Evolutionary conservation across 1,140 invertebrate species (phyloP).

Genomic region (Xylocopa sonorina): DNA sequence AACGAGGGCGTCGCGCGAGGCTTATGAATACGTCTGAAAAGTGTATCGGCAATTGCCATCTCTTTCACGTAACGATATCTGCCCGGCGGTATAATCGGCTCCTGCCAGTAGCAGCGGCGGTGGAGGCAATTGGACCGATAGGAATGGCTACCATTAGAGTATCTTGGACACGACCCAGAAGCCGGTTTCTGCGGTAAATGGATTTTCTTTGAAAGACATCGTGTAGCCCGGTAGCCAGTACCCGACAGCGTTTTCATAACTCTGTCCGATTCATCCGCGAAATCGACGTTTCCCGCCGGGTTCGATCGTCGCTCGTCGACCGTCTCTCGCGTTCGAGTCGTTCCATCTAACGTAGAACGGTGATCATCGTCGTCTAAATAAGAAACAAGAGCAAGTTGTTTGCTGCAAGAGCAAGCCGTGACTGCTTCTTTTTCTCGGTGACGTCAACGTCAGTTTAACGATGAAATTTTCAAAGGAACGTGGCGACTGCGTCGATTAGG

Average conservation of each 20-base stretch:
- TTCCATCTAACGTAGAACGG: no score
- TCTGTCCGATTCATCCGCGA: slow-evolving; percentile 63
- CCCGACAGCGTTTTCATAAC: slow-evolving; percentile 74
- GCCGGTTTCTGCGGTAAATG: slow-evolving; percentile 75
- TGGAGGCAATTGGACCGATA: slow-evolving; percentile 72
- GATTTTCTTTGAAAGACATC: slow-evolving; percentile 75
- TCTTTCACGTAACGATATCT: slow-evolving; percentile 75
- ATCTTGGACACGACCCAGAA: slow-evolving; percentile 75
- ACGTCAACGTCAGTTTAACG: no score
- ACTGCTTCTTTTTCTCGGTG: no score
- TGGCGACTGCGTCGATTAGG: no score
- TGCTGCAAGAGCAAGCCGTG: no score
- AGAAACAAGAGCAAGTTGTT: no score
- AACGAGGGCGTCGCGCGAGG: slow-evolving; percentile 11
- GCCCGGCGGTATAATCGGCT: slow-evolving; percentile 69
- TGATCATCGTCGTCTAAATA: no score
- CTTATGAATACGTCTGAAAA: slow-evolving; percentile 73
- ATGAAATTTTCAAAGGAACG: no score
- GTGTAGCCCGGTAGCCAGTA: slow-evolving; percentile 58
- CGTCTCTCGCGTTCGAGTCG: no score
- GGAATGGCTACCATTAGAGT: slow-evolving; percentile 75
- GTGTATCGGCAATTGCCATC: slow-evolving; percentile 74
- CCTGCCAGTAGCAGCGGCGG: slow-evolving; percentile 59
- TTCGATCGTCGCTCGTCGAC: slow-evolving; percentile 36
- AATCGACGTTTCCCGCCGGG: slow-evolving; percentile 64